These are phyloP conservation scores for Nesoenas mayeri DNA, from an alignment of 2,113 vertebrate species.

Conservation along the genomic window DNA sequence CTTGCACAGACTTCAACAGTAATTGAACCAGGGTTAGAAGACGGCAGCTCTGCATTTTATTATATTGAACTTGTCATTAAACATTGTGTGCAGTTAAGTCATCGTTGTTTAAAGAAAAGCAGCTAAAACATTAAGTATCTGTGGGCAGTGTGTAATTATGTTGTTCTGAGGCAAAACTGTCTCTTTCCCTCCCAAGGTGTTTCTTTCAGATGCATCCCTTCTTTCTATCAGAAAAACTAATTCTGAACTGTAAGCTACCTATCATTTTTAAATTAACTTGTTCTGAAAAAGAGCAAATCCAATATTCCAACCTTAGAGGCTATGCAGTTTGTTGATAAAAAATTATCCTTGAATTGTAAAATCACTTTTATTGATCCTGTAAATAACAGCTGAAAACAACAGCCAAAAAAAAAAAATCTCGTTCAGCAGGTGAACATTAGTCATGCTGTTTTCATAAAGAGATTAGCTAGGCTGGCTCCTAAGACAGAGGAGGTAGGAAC, in stretches of 20 bases:
- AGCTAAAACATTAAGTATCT: background rate
- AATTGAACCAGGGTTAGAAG: background rate
- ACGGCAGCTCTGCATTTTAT: background rate
- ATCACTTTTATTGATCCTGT: slow-evolving; percentile 64
- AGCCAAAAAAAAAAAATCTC: background rate
- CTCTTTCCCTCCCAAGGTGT: background rate
- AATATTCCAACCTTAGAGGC: background rate
- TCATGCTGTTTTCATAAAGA: slow-evolving; percentile 13
- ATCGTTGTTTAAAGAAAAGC: background rate
- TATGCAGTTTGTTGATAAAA: slow-evolving; percentile 14
- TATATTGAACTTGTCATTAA: background rate
- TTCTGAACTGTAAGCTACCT: background rate
- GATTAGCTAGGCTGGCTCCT: background rate
- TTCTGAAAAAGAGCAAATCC: slow-evolving; percentile 5
- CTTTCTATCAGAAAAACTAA: background rate
- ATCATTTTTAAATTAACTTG: slow-evolving; percentile 47
- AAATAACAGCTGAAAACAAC: slow-evolving; percentile 53
- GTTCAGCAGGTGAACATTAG: slow-evolving; percentile 9
- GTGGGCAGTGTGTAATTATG: background rate
- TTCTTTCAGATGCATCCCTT: background rate
- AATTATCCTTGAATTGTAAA: slow-evolving; percentile 47
- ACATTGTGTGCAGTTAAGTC: background rate
- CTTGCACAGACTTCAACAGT: background rate
- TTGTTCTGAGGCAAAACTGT: background rate
- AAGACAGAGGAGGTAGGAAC: background rate